A percentile compares a stretch with the other conserved stretches of the same genome.
phyloP scores from a whole-genome alignment of 2,888 invertebrate species.

The Parnassius mnemosyne region DNA sequence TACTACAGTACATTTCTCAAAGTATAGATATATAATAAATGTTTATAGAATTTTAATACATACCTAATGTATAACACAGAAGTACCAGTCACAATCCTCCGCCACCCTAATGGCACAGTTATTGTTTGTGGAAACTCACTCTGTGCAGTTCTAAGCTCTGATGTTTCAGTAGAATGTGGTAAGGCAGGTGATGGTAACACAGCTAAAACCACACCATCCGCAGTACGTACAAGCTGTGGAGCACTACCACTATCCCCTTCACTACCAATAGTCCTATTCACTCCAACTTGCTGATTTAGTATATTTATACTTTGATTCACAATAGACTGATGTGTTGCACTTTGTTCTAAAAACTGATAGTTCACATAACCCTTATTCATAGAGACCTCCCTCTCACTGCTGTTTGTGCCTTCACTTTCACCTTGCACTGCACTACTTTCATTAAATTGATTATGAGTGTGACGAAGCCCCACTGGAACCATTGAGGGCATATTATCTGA shows the following conservation, averaged over 20 bases:
- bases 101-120: slow-evolving; percentile 76
- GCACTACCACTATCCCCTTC: slow-evolving; percentile 57
- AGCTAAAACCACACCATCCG: slow-evolving; percentile 72
- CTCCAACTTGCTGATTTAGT: slow-evolving; percentile 75
- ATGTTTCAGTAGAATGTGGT: slow-evolving; percentile 47
- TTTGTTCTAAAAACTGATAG: slow-evolving; percentile 78
- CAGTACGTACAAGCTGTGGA: slow-evolving; percentile 69
- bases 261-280: slow-evolving; percentile 59
- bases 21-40: too few relatives aligned
- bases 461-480: slow-evolving; percentile 53
- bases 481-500: slow-evolving; percentile 59
- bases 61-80: slow-evolving; percentile 72
- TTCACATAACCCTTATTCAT: slow-evolving; percentile 70
- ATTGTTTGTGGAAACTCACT: slow-evolving; percentile 66
- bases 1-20: too few relatives aligned
- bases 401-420: slow-evolving; percentile 51
- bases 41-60: slow-evolving; percentile 34
- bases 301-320: slow-evolving; percentile 78
- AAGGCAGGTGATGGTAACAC: slow-evolving; percentile 60
- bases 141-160: slow-evolving; percentile 58
- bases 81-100: slow-evolving; percentile 66
- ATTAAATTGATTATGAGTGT: slow-evolving; percentile 56
- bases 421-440: slow-evolving; percentile 59
- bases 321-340: slow-evolving; percentile 75
- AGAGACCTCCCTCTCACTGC: slow-evolving; percentile 61